A percentile compares a stretch with the other conserved stretches of the same genome.
These are phyloP conservation scores for Cheilosia pagana DNA, from an alignment of 2,888 invertebrate species.

Conservation along the genomic window DNA sequence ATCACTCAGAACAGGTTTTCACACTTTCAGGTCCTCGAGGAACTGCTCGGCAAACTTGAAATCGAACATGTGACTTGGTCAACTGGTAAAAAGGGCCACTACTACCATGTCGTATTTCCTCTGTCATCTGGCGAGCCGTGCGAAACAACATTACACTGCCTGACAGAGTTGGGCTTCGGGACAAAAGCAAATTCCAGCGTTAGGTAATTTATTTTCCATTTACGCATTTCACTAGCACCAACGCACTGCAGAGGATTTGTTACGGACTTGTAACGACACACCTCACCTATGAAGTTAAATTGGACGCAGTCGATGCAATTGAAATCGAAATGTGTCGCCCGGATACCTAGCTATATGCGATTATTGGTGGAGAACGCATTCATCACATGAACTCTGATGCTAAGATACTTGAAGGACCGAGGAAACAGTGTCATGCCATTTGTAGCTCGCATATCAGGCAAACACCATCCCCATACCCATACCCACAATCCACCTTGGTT, in stretches of 20 bases:
- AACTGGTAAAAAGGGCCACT: constrained; percentile 87
- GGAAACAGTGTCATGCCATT: background rate
- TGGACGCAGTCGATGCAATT: constrained; percentile 13
- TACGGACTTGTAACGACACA: constrained; percentile 4
- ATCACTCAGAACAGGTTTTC: constrained; percentile 1
- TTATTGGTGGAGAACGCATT: background rate
- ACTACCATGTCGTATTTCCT: constrained; percentile 89
- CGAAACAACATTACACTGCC: constrained; percentile 89
- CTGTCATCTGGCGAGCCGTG: constrained; percentile 88
- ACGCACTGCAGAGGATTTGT: background rate
- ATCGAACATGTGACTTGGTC: constrained; percentile 90
- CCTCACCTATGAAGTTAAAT: constrained; percentile 1
- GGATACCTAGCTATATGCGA: background rate
- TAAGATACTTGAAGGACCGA: background rate
- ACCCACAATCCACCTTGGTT: background rate
- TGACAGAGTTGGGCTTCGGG: constrained; percentile 89
- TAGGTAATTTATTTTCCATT: constrained; percentile 84
- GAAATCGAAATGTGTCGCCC: constrained; percentile 28
- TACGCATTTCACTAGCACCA: background rate
- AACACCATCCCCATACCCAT: background rate
- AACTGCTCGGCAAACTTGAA: constrained; percentile 87
- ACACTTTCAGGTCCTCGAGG: constrained; percentile 86
- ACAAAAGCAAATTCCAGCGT: constrained; percentile 88
- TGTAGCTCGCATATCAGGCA: background rate
- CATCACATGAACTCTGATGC: constrained; percentile 1